Percentiles rank a stretch among this genome's conserved stretches.
These are phyloP conservation scores for Penelope pileata DNA, from an alignment of 2,113 vertebrate species.

Conservation along the genomic window DNA sequence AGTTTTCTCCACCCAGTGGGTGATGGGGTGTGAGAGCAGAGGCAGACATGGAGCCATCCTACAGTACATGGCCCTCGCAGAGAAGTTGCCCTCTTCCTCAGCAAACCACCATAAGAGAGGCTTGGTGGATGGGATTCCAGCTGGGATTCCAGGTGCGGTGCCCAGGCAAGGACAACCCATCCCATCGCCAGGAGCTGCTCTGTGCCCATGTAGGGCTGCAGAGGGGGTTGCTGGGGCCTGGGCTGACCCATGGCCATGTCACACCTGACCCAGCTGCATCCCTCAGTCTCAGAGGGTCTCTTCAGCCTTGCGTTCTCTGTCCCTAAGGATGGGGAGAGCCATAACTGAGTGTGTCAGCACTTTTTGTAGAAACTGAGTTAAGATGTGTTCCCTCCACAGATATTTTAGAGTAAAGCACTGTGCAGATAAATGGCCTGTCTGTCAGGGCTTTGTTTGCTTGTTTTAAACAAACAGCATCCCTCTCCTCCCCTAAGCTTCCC, in stretches of 20 bases:
- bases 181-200: background rate
- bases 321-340: background rate
- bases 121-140: background rate
- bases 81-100: background rate
- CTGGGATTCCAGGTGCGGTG: background rate
- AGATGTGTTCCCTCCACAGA: background rate
- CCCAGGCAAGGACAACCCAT: background rate
- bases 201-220: background rate
- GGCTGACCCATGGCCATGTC: background rate
- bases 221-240: background rate
- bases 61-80: background rate
- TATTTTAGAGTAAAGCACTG: conserved; percentile 24
- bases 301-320: background rate
- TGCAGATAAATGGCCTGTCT: conserved; percentile 65
- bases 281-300: background rate
- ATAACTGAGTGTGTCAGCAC: conserved; percentile 19
- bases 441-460: conserved; percentile 66
- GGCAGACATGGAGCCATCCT: background rate
- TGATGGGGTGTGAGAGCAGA: background rate
- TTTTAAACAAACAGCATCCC: conserved; percentile 62
- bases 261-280: background rate
- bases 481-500: conserved; percentile 64
- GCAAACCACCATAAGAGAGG: background rate
- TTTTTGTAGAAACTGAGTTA: conserved; percentile 24
- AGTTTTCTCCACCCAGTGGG: background rate